A percentile compares a stretch with the other conserved stretches of the same genome.
Evolutionary conservation across 35 echinoderm and acorn worm species (phyloP).

Genomic region (Amphiura filiformis): DNA sequence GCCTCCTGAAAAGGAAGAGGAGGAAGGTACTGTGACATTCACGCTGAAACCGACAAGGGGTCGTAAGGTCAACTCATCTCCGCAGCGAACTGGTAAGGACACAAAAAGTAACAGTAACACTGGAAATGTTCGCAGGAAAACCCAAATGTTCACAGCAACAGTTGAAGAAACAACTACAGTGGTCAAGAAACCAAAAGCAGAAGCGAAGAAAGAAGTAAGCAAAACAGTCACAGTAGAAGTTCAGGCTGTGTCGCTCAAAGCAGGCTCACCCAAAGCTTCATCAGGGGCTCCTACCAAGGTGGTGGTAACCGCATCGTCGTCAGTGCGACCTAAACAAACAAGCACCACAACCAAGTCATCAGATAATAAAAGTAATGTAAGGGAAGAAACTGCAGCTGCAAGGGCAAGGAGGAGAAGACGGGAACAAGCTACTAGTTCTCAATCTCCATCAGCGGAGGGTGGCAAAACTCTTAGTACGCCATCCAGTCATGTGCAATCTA

Average conservation of each 20-base stretch:
- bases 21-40: slow-evolving; percentile 40
- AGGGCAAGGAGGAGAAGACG: slow-evolving; percentile 36
- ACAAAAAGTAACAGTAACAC: slow-evolving; percentile 38
- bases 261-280: background rate
- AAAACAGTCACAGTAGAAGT: background rate
- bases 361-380: background rate
- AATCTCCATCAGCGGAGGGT: background rate
- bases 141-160: slow-evolving; percentile 10
- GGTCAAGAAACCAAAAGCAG: background rate
- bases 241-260: background rate
- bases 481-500: background rate
- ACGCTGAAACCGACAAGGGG: slow-evolving; percentile 30
- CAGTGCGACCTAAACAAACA: background rate
- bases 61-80: slow-evolving; percentile 3
- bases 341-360: background rate
- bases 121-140: background rate
- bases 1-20: slow-evolving; percentile 18
- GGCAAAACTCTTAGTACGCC: background rate
- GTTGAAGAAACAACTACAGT: background rate
- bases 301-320: background rate
- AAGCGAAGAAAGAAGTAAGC: slow-evolving; percentile 6
- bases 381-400: background rate
- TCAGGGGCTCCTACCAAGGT: background rate
- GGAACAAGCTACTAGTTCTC: slow-evolving; percentile 1
- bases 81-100: slow-evolving; percentile 3